Base-by-base conservation (phyloP, 2,888 invertebrate species). In the Glyphotaelius pellucidus region DNA sequence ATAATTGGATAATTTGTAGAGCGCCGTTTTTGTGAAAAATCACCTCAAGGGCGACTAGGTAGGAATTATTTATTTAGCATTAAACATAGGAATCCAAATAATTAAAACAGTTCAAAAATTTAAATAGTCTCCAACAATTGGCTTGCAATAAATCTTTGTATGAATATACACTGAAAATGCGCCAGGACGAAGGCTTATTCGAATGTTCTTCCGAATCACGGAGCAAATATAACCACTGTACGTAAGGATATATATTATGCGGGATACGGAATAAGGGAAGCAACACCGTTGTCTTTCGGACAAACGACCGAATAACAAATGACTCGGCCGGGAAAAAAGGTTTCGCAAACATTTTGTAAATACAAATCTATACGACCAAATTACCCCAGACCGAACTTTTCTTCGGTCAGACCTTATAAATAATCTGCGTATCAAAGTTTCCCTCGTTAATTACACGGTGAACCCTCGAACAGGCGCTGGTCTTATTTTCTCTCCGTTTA, bases 401-500 rank as follows among this genome's bases (percentile, higher is more conserved):
- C 90, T 42, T n/a, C 67, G 80, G 80, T 31, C 86, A 30, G 32
- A 80, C 88, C 47, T 79, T 47, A 92, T 92, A 91, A 92, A 91
- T 92, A 92, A 92, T 92, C 89, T 91, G 91, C 91, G 89, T 89
- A 92, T 92, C 89, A 91, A 92, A 92, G 91, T 92, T 92, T 92
- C 84, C 32, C 89, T 81, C 92, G 89, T 92, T 92, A 91, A 92
- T 92, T 92, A 92, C 90, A 89, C 47, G 85, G 42, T 81, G 67
- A 91, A 83, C 91, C 91, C 85, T 92, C 83, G 15, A 30, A 30
- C 31, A 67, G 30, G 31, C 31, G 12, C 14, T 5, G 32, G 35
- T 15, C 35, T 25, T 83, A 67, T 67, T n/a, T 67, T 67, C 67
- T 83, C 19, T 25, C 32, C 35, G 83, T 35, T 83, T 38, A 83